Evolutionary conservation across 2,113 vertebrate species (phyloP), one percentile per base, ranked within the genome.

Genomic region (Pithys albifrons): DNA sequence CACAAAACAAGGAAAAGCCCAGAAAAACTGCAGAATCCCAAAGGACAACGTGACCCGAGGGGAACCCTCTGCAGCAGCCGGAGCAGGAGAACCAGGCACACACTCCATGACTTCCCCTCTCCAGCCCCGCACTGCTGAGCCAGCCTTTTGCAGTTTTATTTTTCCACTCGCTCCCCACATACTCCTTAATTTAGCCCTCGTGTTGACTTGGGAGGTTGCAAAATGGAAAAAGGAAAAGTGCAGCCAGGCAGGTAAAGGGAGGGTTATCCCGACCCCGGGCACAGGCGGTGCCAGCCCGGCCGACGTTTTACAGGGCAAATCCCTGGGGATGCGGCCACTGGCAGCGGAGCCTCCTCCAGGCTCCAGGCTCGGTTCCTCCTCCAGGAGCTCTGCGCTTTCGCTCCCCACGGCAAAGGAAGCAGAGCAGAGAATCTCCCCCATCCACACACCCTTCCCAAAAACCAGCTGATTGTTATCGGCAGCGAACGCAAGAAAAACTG

Each of bases 101-200:
- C 54, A n/a, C 78, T 82, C 93, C 88, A 55, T 41, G n/a, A 2
- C 75, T 37, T 85, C 75, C 67, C 23, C 31, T 33, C 69, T 77
- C 46, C 65, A 14, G 12, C 37, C 82, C 76, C 0, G 2, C 23
- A 0, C 22, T 4, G 35, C 85, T 51, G 19, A 74, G 65, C 17
- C 6, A 14, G 61, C 46, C 35, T 8, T 78, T 75, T 29, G 14
- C 65, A 14, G 6, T 87, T 54, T 58, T 20, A 22, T 62, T 95
- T 96, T 96, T 93, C 93, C 90, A 84, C 78, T 91, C 57, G 0
- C 78, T 93, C 88, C 81, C 90, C 90, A 19, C 80, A 18, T 75
- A 79, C 12, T 72, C 86, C 93, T 94, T 96, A 92, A 92, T 95
- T 94, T 94, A 93, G 91, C 52, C 28, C 17, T 86, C n/a, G 49